Evolutionary conservation across 37 sponge, comb jelly and placozoan genomes (phyloP), one percentile per base, ranked within the genome.

Genomic region (Aphrocallistes beatrix): DNA sequence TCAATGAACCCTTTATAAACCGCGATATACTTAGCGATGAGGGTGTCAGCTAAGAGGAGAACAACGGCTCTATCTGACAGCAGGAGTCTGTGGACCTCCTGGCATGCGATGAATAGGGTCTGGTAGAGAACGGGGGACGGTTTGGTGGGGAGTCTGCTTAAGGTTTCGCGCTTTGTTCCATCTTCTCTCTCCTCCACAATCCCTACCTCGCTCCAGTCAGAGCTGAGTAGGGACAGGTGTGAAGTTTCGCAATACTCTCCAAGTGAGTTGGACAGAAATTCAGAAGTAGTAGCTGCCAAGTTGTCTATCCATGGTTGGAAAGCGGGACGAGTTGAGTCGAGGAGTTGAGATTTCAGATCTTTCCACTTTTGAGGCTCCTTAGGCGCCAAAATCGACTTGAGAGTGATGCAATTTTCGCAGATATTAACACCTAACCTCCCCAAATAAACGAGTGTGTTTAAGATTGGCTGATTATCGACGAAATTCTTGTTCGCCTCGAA

Each of bases 351-450:
- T 60, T 60, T 60, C 1, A 25, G 25, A 60, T 8, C 21, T 19
- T 60, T 60, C 75, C 75, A 60, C 21, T 60, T 19, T 3, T 60
- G 28, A 28, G 75, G 34, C n/a, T 60, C 75, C 3, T 60, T 13
- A 25, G 28, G 8, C 17, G 25, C 8, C 21, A 60, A 60, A 13
- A 60, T 60, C 8, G 75, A 60, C n/a, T 60, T 30, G 8, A 60
- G 21, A 28, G n/a, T 28, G 10, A 6, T 13, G 75, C 75, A 60
- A 60, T 60, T 60, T 19, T 60, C 75, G 75, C 75, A 30, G 21
- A 60, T 60, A 60, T 60, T 60, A 28, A 60, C 75, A 13, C 75
- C 75, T 60, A 60, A 60, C n/a, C 75, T 60, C n/a, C 75, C 75
- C 75, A 60, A 3, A 30, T 25, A 60, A 25, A 60, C 75, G 75